Conservation (phyloP, 2,888 invertebrate species). For the Arctia plantaginis region DNA sequence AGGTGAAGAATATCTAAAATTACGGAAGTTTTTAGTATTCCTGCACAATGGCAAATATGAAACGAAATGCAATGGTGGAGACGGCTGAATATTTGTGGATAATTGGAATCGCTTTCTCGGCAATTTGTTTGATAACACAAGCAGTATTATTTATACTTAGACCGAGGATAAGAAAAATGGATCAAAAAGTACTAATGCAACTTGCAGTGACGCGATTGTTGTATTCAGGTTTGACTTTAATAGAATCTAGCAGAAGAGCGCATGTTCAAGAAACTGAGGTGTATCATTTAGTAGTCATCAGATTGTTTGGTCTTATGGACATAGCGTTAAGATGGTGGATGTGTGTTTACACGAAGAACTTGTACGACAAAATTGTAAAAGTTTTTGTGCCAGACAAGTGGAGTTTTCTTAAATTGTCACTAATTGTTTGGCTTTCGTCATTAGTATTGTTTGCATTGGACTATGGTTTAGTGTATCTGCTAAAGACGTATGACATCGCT, state of each 20-base stretch:
- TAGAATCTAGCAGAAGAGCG: neutral
- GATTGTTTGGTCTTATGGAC: conserved; percentile 1
- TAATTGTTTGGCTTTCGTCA: conserved; percentile 1
- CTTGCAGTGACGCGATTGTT: conserved; percentile 5
- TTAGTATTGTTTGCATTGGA: neutral
- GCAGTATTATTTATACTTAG: neutral
- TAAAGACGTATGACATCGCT: neutral
- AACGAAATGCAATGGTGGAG: neutral
- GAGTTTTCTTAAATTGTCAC: conserved; percentile 6
- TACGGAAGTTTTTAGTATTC: neutral
- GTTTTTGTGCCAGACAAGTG: conserved; percentile 6
- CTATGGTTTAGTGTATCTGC: neutral
- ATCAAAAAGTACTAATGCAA: conserved; percentile 15
- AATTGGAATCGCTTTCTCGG: neutral
- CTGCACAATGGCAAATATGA: neutral
- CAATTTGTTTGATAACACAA: conserved; percentile 4
- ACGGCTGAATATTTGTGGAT: neutral
- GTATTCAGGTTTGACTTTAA: neutral
- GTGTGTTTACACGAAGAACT: conserved; percentile 13
- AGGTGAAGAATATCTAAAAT: neutral
- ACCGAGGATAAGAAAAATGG: conserved; percentile 6
- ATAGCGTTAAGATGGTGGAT: conserved; percentile 12
- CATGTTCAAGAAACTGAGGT: neutral
- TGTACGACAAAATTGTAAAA: conserved; percentile 16
- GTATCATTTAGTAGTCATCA: neutral